Evolutionary conservation across 2,113 vertebrate genomes (phyloP).

Genomic region (Amphilophus citrinellus): DNA sequence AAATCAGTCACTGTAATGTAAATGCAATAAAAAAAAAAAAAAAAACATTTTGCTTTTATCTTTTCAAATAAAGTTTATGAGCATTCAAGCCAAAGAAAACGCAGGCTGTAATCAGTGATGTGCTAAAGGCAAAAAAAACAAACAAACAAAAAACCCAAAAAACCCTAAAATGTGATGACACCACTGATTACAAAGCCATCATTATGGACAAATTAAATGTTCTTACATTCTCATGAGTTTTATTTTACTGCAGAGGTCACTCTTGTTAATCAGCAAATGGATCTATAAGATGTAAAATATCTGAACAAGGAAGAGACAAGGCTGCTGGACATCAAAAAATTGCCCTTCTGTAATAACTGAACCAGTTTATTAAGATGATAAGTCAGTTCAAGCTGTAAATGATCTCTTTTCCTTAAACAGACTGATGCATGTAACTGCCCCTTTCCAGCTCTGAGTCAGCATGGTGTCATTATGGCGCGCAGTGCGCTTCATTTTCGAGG

Average conservation of each 20-base stretch:
- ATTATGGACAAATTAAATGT: slow-evolving; percentile 19
- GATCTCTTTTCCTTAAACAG: slow-evolving; percentile 16
- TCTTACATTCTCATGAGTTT: slow-evolving; percentile 54
- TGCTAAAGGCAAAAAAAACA: background rate
- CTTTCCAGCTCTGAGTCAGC: background rate
- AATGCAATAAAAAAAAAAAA: slow-evolving; percentile 10
- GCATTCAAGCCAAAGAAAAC: background rate
- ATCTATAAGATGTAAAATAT: slow-evolving; percentile 3
- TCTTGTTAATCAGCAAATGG: slow-evolving; percentile 22
- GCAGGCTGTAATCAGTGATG: slow-evolving; percentile 10
- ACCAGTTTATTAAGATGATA: slow-evolving; percentile 36
- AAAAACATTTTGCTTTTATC: slow-evolving; percentile 10
- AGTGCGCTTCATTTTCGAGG: background rate
- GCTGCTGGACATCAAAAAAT: slow-evolving; percentile 2
- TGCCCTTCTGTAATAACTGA: background rate
- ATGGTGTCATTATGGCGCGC: background rate
- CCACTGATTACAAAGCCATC: slow-evolving; percentile 26
- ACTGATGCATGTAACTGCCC: background rate
- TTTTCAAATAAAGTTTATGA: slow-evolving; percentile 19
- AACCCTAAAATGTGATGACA: background rate
- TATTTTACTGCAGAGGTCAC: slow-evolving; percentile 44
- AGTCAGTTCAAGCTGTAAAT: slow-evolving; percentile 7
- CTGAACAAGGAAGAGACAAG: slow-evolving; percentile 23
- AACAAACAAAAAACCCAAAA: background rate
- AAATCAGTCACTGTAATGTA: slow-evolving; percentile 4